These are phyloP conservation scores for Natator depressus DNA, from an alignment of 2,113 vertebrate species.

Conservation along the genomic window DNA sequence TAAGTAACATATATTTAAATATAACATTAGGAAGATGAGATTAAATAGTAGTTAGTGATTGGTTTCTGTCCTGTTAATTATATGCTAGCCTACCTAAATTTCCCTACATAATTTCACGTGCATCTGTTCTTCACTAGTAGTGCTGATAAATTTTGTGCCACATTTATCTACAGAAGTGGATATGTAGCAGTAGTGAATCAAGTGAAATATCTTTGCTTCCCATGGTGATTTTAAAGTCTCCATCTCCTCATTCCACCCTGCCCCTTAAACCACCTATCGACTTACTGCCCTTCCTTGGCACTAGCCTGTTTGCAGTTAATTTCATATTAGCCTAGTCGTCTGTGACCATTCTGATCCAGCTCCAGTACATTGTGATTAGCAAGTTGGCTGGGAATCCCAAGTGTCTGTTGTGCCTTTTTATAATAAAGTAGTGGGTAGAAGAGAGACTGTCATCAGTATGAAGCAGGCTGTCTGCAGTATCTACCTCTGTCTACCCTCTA, in stretches of 20 bases:
- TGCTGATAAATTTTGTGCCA: background rate
- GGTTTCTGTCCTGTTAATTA: background rate
- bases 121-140: background rate
- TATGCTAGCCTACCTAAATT: background rate
- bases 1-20: background rate
- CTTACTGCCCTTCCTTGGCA: too few species aligned
- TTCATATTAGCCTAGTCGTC: background rate
- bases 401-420: background rate
- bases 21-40: accelerated
- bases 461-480: background rate
- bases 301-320: background rate
- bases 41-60: background rate
- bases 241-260: background rate
- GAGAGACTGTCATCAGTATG: background rate
- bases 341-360: accelerated
- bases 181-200: background rate
- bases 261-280: background rate
- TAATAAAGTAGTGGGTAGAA: background rate
- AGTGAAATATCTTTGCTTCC: background rate
- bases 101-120: background rate
- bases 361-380: background rate
- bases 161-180: background rate
- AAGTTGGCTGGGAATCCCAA: background rate
- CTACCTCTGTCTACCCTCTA: background rate
- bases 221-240: background rate